Evolutionary conservation across 2,797 vertebrate genomes (phyloP).

Genomic region (Sebastes taczanowskii): DNA sequence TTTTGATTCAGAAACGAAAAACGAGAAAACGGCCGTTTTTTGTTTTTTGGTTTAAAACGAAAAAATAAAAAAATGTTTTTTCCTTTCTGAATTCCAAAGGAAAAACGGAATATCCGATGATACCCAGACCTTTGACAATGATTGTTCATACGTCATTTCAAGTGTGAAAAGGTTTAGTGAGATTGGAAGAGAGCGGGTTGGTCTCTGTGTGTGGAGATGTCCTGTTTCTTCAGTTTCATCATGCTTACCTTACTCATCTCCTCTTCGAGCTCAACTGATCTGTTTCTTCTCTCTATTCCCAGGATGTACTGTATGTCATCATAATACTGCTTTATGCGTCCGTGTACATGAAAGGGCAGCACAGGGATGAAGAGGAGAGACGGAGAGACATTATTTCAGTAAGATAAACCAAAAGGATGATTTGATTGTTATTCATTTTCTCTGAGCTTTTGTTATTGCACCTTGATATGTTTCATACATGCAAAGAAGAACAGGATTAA

Average conservation of each 20-base stretch:
- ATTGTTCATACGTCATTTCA: not conserved
- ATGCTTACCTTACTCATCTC: slow-evolving; percentile 48
- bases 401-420: not conserved
- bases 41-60: no score
- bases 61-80: no score
- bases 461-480: not conserved
- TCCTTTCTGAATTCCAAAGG: no score
- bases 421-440: slow-evolving; percentile 2
- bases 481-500: not conserved
- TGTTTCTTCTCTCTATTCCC: slow-evolving; percentile 25
- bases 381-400: not conserved
- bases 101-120: no score
- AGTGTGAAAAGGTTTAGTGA: not conserved
- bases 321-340: not conserved
- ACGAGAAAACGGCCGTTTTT: no score
- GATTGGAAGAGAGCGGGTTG: not conserved
- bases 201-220: not conserved
- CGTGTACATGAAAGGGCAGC: not conserved
- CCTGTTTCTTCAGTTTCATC: slow-evolving; percentile 71
- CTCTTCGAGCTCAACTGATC: slow-evolving; percentile 16
- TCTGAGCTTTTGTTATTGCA: not conserved
- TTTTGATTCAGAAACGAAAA: no score
- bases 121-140: no score
- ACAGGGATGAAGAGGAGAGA: not conserved
- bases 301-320: slow-evolving; percentile 11